phyloP scores from a whole-genome alignment of 1,140 invertebrate genomes.

The Nautilus pompilius region DNA sequence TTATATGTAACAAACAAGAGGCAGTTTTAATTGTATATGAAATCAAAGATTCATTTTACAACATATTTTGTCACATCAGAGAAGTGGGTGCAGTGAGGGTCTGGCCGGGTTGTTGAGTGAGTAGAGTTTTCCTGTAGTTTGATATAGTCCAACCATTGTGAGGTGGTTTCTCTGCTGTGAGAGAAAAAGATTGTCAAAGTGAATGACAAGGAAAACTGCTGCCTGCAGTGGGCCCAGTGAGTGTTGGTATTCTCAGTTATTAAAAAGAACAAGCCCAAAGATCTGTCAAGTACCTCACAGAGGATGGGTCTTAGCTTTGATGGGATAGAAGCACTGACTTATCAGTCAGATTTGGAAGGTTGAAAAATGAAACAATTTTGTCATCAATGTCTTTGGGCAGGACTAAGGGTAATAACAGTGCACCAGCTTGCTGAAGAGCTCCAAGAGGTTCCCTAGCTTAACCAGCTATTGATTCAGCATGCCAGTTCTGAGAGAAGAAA shows the following conservation, averaged over 20 bases:
- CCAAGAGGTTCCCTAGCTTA: no score
- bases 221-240: conserved; percentile 8
- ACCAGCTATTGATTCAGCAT: conserved; percentile 6
- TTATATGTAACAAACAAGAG: conserved; percentile 10
- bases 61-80: conserved; percentile 2
- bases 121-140: no score
- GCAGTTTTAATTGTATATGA: not conserved
- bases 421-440: no score
- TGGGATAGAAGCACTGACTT: conserved; percentile 10
- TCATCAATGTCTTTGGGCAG: conserved; percentile 8
- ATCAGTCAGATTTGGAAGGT: conserved; percentile 11
- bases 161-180: conserved; percentile 1
- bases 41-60: conserved; percentile 4
- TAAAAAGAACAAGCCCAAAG: not conserved
- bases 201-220: conserved; percentile 12
- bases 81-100: conserved; percentile 11
- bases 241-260: no score
- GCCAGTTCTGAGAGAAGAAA: no score
- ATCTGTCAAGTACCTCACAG: not conserved
- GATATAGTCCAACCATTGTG: conserved; percentile 9
- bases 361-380: conserved; percentile 7
- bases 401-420: no score
- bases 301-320: conserved; percentile 7
- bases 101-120: conserved; percentile 11
- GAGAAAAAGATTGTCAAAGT: conserved; percentile 16